A percentile compares a stretch with the other conserved stretches of the same genome.
These are phyloP conservation scores for Gadopsis bispinosus DNA, from an alignment of 2,797 vertebrate species.

Conservation along the genomic window DNA sequence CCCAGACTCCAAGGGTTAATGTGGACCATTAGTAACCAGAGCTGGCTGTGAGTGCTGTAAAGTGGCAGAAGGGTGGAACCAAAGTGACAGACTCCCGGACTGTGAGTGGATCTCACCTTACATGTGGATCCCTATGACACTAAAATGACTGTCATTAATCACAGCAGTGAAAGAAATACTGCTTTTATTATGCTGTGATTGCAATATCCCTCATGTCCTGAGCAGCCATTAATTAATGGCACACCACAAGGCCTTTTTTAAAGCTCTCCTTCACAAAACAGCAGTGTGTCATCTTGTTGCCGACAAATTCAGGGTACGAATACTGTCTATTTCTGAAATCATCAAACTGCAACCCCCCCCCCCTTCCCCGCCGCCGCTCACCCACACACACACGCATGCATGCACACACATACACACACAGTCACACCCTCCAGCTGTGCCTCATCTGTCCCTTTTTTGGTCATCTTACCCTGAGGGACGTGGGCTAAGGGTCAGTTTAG, in stretches of 20 bases:
- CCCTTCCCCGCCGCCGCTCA: too few species aligned
- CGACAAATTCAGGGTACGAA: neutral
- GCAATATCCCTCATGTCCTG: slow-evolving; percentile 16
- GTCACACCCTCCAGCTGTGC: neutral
- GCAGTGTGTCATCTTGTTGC: neutral
- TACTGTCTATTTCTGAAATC: neutral
- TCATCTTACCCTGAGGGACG: slow-evolving; percentile 36
- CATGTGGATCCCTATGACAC: slow-evolving; percentile 62
- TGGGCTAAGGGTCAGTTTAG: slow-evolving; percentile 54
- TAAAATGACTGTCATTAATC: slow-evolving; percentile 66
- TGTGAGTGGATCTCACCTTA: slow-evolving; percentile 68
- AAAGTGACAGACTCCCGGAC: slow-evolving; percentile 36
- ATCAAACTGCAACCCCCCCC: neutral
- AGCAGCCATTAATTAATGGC: slow-evolving; percentile 37
- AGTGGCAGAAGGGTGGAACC: slow-evolving; percentile 49
- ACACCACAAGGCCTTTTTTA: neutral
- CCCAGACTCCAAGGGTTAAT: slow-evolving; percentile 50
- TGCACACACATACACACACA: neutral
- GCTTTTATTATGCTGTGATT: slow-evolving; percentile 44
- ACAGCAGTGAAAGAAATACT: slow-evolving; percentile 52
- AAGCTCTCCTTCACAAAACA: slow-evolving; percentile 9
- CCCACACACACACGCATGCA: neutral
- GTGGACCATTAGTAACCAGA: slow-evolving; percentile 76
- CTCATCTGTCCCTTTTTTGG: slow-evolving; percentile 40
- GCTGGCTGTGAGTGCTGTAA: slow-evolving; percentile 62